These are phyloP conservation scores for Erinaceus europaeus DNA, from an alignment of 2,113 vertebrate species.

Conservation along the genomic window DNA sequence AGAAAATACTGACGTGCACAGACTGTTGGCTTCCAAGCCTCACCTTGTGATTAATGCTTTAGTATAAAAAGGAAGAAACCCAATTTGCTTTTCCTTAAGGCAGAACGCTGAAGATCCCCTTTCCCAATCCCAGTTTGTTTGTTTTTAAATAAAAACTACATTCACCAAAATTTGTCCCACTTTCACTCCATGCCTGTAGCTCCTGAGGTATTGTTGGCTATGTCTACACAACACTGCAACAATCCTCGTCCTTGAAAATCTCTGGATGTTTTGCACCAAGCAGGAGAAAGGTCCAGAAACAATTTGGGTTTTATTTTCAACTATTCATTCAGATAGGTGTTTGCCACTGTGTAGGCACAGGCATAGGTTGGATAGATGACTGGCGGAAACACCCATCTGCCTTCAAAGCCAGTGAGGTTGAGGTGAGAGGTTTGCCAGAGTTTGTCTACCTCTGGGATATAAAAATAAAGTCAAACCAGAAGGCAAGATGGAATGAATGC, in stretches of 20 bases:
- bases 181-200: too few relatives aligned
- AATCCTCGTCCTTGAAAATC: neutral
- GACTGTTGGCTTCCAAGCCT: slow-evolving; percentile 18
- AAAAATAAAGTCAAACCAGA: slow-evolving; percentile 72
- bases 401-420: slow-evolving; percentile 84
- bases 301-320: neutral
- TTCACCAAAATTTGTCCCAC: too few relatives aligned
- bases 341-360: neutral
- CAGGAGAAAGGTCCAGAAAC: slow-evolving; percentile 42
- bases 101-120: slow-evolving; percentile 56
- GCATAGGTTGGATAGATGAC: slow-evolving; percentile 32
- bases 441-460: slow-evolving; percentile 85
- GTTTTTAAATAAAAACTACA: neutral
- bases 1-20: neutral
- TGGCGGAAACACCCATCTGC: slow-evolving; percentile 74
- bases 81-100: slow-evolving; percentile 79
- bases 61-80: slow-evolving; percentile 47
- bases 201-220: neutral
- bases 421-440: slow-evolving; percentile 83
- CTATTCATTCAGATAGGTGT: slow-evolving; percentile 2
- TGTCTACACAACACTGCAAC: slow-evolving; percentile 11
- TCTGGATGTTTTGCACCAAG: slow-evolving; percentile 7
- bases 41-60: slow-evolving; percentile 51
- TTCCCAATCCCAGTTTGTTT: slow-evolving; percentile 5
- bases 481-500: slow-evolving; percentile 83